These are phyloP conservation scores for Melanophora roralis DNA, from an alignment of 2,888 invertebrate species.

Conservation along the genomic window DNA sequence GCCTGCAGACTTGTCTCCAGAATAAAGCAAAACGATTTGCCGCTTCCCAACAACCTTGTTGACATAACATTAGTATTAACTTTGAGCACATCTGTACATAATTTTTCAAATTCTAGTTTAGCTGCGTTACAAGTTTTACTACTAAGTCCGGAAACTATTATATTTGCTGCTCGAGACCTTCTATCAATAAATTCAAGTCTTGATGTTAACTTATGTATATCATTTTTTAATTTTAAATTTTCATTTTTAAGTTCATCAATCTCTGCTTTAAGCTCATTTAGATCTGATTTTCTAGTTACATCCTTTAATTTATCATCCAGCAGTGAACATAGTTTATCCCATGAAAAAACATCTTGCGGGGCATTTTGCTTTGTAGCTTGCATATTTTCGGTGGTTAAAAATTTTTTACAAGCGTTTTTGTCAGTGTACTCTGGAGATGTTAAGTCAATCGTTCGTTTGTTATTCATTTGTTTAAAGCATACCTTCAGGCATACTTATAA, in stretches of 20 bases:
- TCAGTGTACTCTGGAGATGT: conserved; percentile 5
- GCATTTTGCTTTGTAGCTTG: not conserved
- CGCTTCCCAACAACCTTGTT: not conserved
- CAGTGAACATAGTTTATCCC: not conserved
- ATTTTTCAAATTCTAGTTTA: not conserved
- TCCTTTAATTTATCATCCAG: not conserved
- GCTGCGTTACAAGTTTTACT: not conserved
- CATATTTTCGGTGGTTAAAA: not conserved
- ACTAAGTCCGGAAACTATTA: too few relatives aligned
- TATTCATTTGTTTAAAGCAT: not conserved
- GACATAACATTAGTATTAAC: not conserved
- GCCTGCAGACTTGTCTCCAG: not conserved
- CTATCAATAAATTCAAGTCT: not conserved
- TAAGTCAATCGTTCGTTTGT: not conserved
- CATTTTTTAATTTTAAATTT: not conserved
- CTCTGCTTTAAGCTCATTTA: not conserved
- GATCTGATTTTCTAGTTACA: not conserved
- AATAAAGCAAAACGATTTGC: not conserved
- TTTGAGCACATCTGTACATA: not conserved
- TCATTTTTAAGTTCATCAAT: not conserved
- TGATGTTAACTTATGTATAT: not conserved
- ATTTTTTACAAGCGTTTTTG: not conserved
- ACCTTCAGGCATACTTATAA: not conserved
- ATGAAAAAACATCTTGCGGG: not conserved
- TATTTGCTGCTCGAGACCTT: not conserved